Base-by-base conservation (phyloP, 2,888 invertebrate species). In the Hetaerina titia region DNA sequence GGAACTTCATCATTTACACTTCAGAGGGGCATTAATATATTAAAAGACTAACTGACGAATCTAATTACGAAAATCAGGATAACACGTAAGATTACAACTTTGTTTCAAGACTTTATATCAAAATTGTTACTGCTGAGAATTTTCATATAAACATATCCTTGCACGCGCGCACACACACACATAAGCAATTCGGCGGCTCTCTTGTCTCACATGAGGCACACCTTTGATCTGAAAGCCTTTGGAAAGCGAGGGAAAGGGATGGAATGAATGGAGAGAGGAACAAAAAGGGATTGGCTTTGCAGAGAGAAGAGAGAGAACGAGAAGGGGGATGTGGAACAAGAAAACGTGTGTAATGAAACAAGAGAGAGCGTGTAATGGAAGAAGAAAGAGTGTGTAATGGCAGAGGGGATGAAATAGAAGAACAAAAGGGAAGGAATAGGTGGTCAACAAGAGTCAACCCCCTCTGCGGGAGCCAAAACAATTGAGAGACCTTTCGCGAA, bases 371-470 rank as follows among this genome's bases (percentile, higher is more conserved):
- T 45, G 45, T 45, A 45, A 45, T 45, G 45, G 17, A 60, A 11
- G 4, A 17, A 19, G 19, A 22, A 81, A 81, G 81, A 11, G 31
- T 13, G 22, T 60, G 11, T 17, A 11, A 60, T 17, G 31, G 81
- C 22, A 8, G 6, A 31, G 81, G 15, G 81, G 31, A 69, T 69
- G 5, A n/a, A 69, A 9, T 22, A 22, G n/a, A 5, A n/a, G 69
- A 31, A 15, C 25, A 15, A 7, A 31, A 19, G 69, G 69, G 69
- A 69, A 22, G 17, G 69, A 69, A 69, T 22, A 58, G 58, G 90
- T 45, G 90, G 63, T 63, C 90, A 63, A 69, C 63, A 90, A 63
- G 64, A 90, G 64, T 22, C 63, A 45, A 17, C 45, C 90, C 63
- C 13, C 15, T n/a, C 69, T 69, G n/a, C 31, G 22, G 11, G 25